phyloP scores from a whole-genome alignment of 2,888 invertebrate species.

The Corythucha ciliata region DNA sequence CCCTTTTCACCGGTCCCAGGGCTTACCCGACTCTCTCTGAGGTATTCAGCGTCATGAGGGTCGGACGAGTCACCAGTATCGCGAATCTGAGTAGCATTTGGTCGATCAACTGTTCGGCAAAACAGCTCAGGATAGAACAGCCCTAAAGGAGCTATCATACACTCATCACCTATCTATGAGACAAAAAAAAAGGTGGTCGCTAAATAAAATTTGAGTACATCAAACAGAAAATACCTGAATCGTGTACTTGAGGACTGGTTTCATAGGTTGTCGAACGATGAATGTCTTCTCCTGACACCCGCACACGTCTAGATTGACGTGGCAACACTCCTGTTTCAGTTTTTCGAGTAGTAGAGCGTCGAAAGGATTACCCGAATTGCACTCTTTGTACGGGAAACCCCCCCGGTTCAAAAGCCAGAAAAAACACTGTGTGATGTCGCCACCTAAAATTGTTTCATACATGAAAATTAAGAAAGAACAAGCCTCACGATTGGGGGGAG shows the following conservation, averaged over 20 bases:
- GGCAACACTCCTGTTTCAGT: conserved; percentile 82
- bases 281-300: conserved; percentile 79
- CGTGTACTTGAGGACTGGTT: conserved; percentile 60
- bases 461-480: not conserved
- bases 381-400: conserved; percentile 79
- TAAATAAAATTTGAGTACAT: not conserved
- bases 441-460: too few relatives aligned
- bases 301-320: conserved; percentile 81
- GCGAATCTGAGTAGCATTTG: conserved; percentile 60
- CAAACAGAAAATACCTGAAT: conserved; percentile 45
- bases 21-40: conserved; percentile 74
- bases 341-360: conserved; percentile 73
- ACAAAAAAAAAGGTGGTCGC: conserved; percentile 35
- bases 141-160: conserved; percentile 80
- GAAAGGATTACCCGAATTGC: conserved; percentile 56
- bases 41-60: conserved; percentile 85
- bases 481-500: not conserved
- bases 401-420: conserved; percentile 81
- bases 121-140: conserved; percentile 81
- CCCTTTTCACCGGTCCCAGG: too few relatives aligned
- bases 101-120: conserved; percentile 69
- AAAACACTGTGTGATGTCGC: conserved; percentile 82
- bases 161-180: conserved; percentile 88
- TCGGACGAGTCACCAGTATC: conserved; percentile 77
- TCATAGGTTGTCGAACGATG: conserved; percentile 60